Evolutionary conservation across 2,113 vertebrate genomes (phyloP), one percentile per base, ranked within the genome.

Genomic region (Furnarius figulus): DNA sequence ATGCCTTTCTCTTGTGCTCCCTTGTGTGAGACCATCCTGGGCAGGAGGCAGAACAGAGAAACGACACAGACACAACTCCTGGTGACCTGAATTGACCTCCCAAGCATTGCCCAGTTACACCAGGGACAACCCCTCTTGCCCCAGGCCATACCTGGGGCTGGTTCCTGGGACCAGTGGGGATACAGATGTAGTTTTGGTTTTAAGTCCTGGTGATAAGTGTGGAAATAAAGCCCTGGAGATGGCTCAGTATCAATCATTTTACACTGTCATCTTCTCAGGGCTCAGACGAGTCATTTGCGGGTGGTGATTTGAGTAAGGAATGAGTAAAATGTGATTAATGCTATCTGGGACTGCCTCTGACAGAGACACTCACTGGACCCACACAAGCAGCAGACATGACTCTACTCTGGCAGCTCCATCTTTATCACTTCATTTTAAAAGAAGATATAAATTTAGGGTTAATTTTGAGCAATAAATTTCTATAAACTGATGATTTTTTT

Each of bases 121-220:
- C 10, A 2, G 14, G 46, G 67, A 7, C 47, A 56, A 8, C 10
- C 17, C 14, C 44, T 28, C 37, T 11, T 67, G 46, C 33, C n/a
- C 25, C 58, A 49, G 22, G 46, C 35, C 37, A 5, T 27, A 28
- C 68, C n/a, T 17, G 40, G 14, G 16, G 39, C 28, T 53, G 50
- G 46, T 39, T 55, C 28, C 44, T 16, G 81, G 44, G 11, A 5
- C 20, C 2, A 42, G 15, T 0, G 5, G 1, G 23, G 61, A 33
- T 8, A 24, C 56, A 47, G 22, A 8, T 17, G 18, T 3, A 1
- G 59, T 2, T 6, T 8, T 16, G 1, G 59, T 85, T 1, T 1
- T 33, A 21, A 79, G 40, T 58, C n/a, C 63, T 46, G 62, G 21
- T 28, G 63, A 24, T 20, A 33, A 46, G 39, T 11, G 46, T 67